Evolutionary conservation across 1,140 invertebrate genomes (phyloP).

Genomic region (Dufourea novaeangliae): DNA sequence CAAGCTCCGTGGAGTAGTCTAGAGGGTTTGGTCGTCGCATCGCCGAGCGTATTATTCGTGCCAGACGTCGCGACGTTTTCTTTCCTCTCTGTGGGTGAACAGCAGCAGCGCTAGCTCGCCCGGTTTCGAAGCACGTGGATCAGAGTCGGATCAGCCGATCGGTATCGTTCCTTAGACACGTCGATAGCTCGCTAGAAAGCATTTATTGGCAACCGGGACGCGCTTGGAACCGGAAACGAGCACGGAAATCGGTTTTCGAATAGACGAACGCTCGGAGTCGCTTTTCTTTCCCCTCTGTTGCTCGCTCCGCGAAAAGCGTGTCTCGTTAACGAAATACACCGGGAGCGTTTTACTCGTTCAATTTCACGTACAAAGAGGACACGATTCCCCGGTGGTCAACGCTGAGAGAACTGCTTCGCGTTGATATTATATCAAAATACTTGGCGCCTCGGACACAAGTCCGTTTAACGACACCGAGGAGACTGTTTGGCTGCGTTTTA

Average conservation of each 20-base stretch:
- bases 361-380: slow-evolving; percentile 31
- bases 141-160: no score
- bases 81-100: not conserved
- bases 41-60: slow-evolving; percentile 23
- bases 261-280: slow-evolving; percentile 3
- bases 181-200: no score
- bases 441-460: not conserved
- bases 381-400: slow-evolving; percentile 13
- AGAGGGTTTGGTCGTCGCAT: slow-evolving; percentile 21
- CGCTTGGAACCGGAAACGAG: no score
- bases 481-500: slow-evolving; percentile 19
- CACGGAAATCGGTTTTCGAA: slow-evolving; percentile 14
- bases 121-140: no score
- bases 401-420: slow-evolving; percentile 7
- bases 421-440: slow-evolving; percentile 33
- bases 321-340: slow-evolving; percentile 17
- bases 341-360: slow-evolving; percentile 10
- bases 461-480: slow-evolving; percentile 1
- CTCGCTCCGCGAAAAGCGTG: not conserved
- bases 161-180: no score
- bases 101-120: not conserved
- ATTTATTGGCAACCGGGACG: no score
- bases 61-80: slow-evolving; percentile 23
- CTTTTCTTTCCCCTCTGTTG: not conserved
- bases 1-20: not conserved